Percentiles rank a stretch among this genome's conserved stretches.
phyloP scores from a whole-genome alignment of 2,888 invertebrate species.

The Coleophora flavipennella region DNA sequence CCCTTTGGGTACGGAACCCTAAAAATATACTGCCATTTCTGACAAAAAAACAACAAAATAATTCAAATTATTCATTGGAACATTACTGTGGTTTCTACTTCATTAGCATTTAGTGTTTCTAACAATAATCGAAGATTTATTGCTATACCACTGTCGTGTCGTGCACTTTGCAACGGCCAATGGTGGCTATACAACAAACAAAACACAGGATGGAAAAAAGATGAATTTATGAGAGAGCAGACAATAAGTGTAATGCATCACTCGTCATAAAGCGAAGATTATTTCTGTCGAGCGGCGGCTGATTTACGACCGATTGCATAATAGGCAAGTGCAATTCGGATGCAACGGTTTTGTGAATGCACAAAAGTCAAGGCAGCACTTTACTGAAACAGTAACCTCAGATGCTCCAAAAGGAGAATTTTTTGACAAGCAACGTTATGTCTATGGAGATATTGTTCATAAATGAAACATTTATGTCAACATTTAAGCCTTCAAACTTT shows the following conservation, averaged over 20 bases:
- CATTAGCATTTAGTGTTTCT: background rate
- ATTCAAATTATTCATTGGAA: no score
- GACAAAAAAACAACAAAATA: no score
- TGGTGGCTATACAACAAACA: no score
- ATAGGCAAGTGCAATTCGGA: constrained; percentile 31
- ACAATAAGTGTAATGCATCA: constrained; percentile 65
- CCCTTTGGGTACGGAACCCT: no score
- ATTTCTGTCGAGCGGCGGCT: constrained; percentile 44
- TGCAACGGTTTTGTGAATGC: background rate
- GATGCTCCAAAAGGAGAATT: no score
- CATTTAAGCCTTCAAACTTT: no score
- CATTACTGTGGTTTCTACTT: constrained; percentile 5
- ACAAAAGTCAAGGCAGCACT: background rate
- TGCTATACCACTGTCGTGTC: background rate
- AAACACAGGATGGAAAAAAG: constrained; percentile 10
- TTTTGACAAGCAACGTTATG: no score
- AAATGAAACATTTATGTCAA: no score
- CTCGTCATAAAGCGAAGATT: constrained; percentile 68
- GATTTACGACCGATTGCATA: constrained; percentile 60
- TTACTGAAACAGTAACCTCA: no score
- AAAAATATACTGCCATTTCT: no score
- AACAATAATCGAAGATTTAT: background rate
- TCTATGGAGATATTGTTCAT: no score
- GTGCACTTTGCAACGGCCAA: no score
- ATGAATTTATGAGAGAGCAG: constrained; percentile 48